Conservation (phyloP, 2,797 vertebrate species). For the Platyrinchus mystaceus region DNA sequence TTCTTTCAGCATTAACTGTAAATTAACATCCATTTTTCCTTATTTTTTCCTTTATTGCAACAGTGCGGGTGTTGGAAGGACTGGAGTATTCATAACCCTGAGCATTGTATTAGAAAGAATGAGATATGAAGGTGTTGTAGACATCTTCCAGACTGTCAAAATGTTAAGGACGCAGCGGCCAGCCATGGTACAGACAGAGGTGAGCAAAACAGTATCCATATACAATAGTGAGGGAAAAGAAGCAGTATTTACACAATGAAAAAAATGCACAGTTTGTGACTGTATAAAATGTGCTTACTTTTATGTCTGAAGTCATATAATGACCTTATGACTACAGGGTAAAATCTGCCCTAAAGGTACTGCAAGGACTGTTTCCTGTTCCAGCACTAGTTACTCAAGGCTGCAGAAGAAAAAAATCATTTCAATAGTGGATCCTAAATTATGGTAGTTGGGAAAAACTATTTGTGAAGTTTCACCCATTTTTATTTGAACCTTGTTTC, state of each 20-base stretch:
- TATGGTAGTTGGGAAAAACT: background rate
- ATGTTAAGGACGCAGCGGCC: constrained; percentile 98
- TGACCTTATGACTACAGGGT: background rate
- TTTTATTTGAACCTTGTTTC: background rate
- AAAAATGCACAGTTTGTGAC: background rate
- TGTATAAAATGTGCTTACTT: background rate
- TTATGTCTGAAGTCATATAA: background rate
- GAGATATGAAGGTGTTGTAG: constrained; percentile 99
- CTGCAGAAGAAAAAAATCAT: background rate
- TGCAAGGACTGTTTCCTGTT: background rate
- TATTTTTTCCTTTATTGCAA: background rate
- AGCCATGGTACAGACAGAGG: constrained; percentile 99
- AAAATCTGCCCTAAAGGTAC: background rate
- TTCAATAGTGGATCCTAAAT: background rate
- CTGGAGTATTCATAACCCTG: constrained; percentile 99
- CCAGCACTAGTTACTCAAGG: background rate
- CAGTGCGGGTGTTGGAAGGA: constrained; percentile 96
- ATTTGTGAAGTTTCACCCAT: background rate
- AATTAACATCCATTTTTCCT: background rate
- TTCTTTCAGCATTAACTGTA: background rate
- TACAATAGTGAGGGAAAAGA: background rate
- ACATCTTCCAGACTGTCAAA: constrained; percentile 99
- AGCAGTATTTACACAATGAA: background rate
- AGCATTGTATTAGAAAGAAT: constrained; percentile 98
- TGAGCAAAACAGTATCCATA: constrained; percentile 62